Base-by-base conservation (phyloP, 2,888 invertebrate species). In the Ceraclea dissimilis region DNA sequence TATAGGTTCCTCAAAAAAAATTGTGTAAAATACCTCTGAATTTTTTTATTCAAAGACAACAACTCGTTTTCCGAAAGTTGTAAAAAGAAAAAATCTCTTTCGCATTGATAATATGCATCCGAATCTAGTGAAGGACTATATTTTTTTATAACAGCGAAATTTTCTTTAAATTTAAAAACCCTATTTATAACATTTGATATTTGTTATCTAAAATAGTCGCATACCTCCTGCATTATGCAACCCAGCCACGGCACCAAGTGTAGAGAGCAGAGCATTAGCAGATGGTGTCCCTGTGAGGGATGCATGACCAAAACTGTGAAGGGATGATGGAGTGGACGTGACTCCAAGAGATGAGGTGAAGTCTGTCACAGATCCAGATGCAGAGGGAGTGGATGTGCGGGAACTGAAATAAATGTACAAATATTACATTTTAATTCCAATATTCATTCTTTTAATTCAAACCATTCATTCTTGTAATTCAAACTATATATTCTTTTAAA, bases 181-280 rank as follows among this genome's bases (percentile, higher is more conserved):
- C n/a, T n/a, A n/a, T n/a, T n/a, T n/a, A n/a, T n/a, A n/a, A n/a
- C n/a, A n/a, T n/a, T n/a, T n/a, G n/a, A n/a, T n/a, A n/a, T n/a
- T n/a, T n/a, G n/a, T n/a, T n/a, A n/a, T n/a, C n/a, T n/a, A n/a
- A n/a, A n/a, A n/a, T n/a, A n/a, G n/a, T n/a, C n/a, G n/a, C n/a
- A 10, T 33, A 33, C 51, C 49, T 44, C 22, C 22, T 43, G 48
- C 21, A 44, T 20, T 21, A 18, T 50, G 55, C 5, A 55, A 33
- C 2, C 58, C 59, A 2, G 52, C 59, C 10, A 76, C 65, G 50
- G 75, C 70, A 13, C 77, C 73, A 60, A 78, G 64, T 17, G 75
- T 72, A 1, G 76, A 76, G 17, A 78, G 66, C 16, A 78, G 66
- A 21, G 77, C 76, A 16, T 44, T 52, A 6, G 51, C 51, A n/a